phyloP scores from a whole-genome alignment of 1,140 invertebrate genomes.

The Drosophila seguyi region DNA sequence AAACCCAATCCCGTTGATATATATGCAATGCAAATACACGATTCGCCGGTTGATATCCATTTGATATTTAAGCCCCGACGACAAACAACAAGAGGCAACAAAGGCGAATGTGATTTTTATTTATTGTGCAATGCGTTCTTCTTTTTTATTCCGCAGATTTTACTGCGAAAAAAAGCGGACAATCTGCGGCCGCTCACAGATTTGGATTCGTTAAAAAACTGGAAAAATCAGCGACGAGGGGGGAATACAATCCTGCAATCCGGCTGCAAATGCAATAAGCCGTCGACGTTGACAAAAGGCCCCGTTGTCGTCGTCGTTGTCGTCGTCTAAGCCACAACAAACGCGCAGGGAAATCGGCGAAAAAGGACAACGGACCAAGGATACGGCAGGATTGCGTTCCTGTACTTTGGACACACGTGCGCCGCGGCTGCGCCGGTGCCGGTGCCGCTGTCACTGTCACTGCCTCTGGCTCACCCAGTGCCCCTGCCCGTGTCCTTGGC shows the following conservation, averaged over 20 bases:
- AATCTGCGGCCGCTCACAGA: conserved; percentile 63
- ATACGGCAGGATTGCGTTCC: conserved; percentile 80
- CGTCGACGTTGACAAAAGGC: conserved; percentile 66
- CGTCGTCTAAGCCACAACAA: conserved; percentile 54
- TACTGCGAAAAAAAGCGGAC: conserved; percentile 39
- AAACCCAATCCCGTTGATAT: conserved; percentile 2
- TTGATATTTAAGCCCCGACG: conserved; percentile 73
- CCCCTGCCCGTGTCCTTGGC: conserved; percentile 49
- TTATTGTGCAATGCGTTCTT: conserved; percentile 53
- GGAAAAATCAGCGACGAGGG: conserved; percentile 49
- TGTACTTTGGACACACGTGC: conserved; percentile 82
- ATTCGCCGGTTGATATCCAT: conserved; percentile 51
- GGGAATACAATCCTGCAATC: conserved; percentile 33
- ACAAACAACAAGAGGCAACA: conserved; percentile 49
- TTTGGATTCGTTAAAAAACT: conserved; percentile 72
- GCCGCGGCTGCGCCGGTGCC: conserved; percentile 68
- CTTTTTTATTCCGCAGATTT: conserved; percentile 75
- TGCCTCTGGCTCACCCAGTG: conserved; percentile 47
- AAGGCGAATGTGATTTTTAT: conserved; percentile 71
- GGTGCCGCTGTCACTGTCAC: conserved; percentile 50
- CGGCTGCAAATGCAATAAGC: conserved; percentile 75
- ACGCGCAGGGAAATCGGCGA: background rate
- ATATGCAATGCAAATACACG: conserved; percentile 70
- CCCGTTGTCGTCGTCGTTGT: conserved; percentile 1
- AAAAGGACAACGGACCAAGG: conserved; percentile 24